phyloP scores from a whole-genome alignment of 2,113 vertebrate genomes.

The Laticauda colubrina region DNA sequence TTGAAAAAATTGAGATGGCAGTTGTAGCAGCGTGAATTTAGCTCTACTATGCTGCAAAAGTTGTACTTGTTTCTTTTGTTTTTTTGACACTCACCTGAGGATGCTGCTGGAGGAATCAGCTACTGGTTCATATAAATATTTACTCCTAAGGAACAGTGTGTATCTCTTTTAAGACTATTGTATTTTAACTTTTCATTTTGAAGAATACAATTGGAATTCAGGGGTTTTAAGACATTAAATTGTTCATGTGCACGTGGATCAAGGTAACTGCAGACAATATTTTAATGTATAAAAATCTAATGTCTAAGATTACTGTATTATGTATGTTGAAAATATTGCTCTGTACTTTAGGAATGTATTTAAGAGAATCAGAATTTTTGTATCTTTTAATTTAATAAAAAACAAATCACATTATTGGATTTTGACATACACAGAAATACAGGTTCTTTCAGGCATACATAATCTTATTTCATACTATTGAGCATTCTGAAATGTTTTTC shows the following conservation, averaged over 20 bases:
- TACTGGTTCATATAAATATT: background rate
- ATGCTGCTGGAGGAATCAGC: background rate
- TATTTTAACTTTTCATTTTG: background rate
- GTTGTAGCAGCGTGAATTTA: background rate
- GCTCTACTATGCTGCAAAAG: background rate
- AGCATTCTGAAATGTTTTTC: slow-evolving; percentile 31
- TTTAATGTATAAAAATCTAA: background rate
- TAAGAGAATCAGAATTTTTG: background rate
- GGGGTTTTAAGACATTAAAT: background rate
- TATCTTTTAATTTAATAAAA: slow-evolving; percentile 8
- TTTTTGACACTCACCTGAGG: background rate
- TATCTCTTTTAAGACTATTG: background rate
- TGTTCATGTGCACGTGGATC: background rate
- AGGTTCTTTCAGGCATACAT: background rate
- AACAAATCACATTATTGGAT: background rate
- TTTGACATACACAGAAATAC: background rate
- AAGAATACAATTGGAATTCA: background rate
- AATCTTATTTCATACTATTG: background rate
- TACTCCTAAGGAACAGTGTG: background rate
- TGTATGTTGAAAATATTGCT: background rate
- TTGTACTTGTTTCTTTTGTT: background rate
- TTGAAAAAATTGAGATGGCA: background rate
- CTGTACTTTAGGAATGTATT: background rate
- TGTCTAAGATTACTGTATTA: background rate
- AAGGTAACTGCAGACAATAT: background rate